These are phyloP conservation scores for Matsumurasca onukii DNA, from an alignment of 1,140 invertebrate species.

Conservation along the genomic window DNA sequence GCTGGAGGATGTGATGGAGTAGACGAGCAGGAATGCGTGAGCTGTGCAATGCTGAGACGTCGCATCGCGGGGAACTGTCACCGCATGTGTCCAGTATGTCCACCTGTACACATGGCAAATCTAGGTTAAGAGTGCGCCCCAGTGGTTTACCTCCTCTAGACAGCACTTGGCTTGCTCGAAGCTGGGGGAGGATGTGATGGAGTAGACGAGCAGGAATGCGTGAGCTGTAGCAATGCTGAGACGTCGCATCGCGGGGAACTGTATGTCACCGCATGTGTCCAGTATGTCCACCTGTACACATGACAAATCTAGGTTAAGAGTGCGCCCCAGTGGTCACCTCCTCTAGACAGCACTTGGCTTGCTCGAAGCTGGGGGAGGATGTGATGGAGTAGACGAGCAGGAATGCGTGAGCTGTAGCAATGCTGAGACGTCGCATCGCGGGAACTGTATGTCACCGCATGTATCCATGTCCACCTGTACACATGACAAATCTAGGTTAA, in stretches of 20 bases:
- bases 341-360: slow-evolving; percentile 78
- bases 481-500: too few relatives aligned
- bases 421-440: slow-evolving; percentile 81
- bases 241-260: slow-evolving; percentile 85
- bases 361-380: slow-evolving; percentile 69
- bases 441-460: slow-evolving; percentile 86
- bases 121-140: slow-evolving; percentile 72
- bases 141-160: slow-evolving; percentile 81
- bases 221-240: slow-evolving; percentile 87
- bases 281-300: slow-evolving; percentile 76
- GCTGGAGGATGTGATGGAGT: slow-evolving; percentile 78
- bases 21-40: slow-evolving; percentile 90
- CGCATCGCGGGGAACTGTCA: too few relatives aligned
- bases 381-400: slow-evolving; percentile 87
- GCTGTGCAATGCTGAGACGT: too few relatives aligned
- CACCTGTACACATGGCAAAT: too few relatives aligned
- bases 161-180: slow-evolving; percentile 76
- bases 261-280: slow-evolving; percentile 84
- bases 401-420: slow-evolving; percentile 88
- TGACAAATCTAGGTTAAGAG: too few relatives aligned
- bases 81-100: too few relatives aligned
- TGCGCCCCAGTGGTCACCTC: too few relatives aligned
- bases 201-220: slow-evolving; percentile 88
- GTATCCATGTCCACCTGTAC: too few relatives aligned
- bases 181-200: slow-evolving; percentile 73